Evolutionary conservation across 2,113 vertebrate species (phyloP).

Genomic region (Phyllostomus discolor): DNA sequence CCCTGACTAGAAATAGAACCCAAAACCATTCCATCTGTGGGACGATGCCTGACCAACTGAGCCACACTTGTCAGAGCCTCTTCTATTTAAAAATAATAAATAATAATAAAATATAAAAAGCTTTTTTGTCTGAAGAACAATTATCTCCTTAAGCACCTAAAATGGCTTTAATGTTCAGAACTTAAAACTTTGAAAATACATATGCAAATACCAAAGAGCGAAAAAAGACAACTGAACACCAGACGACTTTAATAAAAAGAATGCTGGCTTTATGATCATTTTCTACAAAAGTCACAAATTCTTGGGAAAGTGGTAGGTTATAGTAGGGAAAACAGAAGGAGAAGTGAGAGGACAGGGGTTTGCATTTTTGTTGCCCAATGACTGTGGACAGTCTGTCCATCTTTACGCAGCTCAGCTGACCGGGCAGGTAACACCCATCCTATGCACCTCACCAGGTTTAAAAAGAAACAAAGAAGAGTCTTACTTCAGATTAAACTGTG

Average conservation of each 20-base stretch:
- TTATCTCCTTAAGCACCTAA: neutral
- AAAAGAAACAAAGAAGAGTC: neutral
- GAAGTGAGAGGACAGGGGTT: rapidly evolving
- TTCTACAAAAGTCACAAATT: neutral
- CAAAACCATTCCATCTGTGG: no score
- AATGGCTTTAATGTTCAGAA: neutral
- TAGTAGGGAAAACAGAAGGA: neutral
- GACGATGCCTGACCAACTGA: no score
- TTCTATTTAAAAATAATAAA: neutral
- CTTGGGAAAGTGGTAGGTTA: neutral
- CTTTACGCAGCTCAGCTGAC: neutral
- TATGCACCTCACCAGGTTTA: neutral
- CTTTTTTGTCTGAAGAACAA: neutral
- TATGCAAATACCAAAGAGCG: no score
- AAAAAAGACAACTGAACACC: neutral
- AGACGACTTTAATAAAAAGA: neutral
- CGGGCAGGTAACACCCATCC: neutral
- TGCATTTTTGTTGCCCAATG: neutral
- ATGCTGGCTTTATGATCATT: neutral
- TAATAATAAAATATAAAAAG: neutral
- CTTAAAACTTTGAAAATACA: neutral
- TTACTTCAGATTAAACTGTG: neutral
- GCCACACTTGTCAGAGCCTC: no score
- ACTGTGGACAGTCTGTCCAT: neutral
- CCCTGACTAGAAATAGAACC: no score